Evolutionary conservation across 2,113 vertebrate species (phyloP), one percentile per base, ranked within the genome.

Genomic region (Poecile atricapillus): DNA sequence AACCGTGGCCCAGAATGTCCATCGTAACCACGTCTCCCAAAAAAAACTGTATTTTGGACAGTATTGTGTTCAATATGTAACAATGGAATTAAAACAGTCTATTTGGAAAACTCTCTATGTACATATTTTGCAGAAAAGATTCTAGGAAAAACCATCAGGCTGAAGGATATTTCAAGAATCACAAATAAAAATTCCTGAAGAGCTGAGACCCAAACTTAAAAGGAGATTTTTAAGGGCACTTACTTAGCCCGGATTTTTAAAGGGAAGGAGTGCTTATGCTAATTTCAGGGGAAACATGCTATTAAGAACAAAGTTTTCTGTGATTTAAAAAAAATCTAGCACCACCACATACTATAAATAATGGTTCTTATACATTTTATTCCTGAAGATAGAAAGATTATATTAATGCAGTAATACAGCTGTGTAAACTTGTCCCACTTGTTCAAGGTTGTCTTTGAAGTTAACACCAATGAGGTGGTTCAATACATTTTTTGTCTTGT

Each of bases 301-400:
- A 28, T 68, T 76, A 87, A 60, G 25, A 76, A 25, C 15, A 69
- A 6, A 20, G 15, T 73, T 86, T 91, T 69, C 37, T 73, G 58
- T 73, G 58, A 87, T 41, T 90, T 82, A 43, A 58, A 75, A 95
- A 49, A 41, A 37, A 37, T 78, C 37, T 60, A 82, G 44, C 37
- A 73, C 35, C 13, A n/a, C 27, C 7, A 50, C 18, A 52, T 27
- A 3, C n/a, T 73, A 2, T 79, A 83, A 83, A 89, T 85, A 78
- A 53, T 90, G 23, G 2, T 39, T 90, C 68, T 94, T 44, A 62
- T 7, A 1, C 21, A 59, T 90, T 90, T 94, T 81, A 87, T 94
- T 97, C 85, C 89, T 82, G 67, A 94, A 95, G 95, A 97, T 91
- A 55, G 79, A 95, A 97, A 94, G 93, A 91, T 96, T 97, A 93